These are phyloP conservation scores for Chironomus riparius DNA, from an alignment of 2,888 invertebrate genomes.

Conservation along the genomic window DNA sequence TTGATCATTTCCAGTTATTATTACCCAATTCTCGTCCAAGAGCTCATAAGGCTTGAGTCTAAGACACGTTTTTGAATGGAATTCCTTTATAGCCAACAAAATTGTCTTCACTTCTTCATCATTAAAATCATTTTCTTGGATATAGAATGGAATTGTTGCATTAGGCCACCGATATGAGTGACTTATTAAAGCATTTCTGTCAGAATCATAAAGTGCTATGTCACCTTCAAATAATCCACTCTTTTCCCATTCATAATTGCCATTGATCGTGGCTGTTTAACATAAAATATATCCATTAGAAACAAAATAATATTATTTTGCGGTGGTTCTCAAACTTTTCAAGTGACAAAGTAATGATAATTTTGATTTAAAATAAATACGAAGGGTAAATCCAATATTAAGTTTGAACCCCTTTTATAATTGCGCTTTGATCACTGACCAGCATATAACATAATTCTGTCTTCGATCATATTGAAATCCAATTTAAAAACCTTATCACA, in stretches of 20 bases:
- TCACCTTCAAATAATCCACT: slow-evolving; percentile 53
- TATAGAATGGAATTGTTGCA: slow-evolving; percentile 48
- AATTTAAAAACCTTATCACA: no score
- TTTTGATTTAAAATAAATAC: no score
- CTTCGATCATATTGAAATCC: no score
- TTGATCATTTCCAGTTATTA: slow-evolving; percentile 45
- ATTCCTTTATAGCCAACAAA: slow-evolving; percentile 49
- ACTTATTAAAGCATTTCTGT: slow-evolving; percentile 43
- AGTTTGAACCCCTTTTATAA: no score
- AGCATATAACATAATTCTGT: no score
- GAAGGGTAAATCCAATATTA: no score
- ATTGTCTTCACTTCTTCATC: slow-evolving; percentile 45
- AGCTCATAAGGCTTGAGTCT: slow-evolving; percentile 51
- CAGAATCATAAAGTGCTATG: slow-evolving; percentile 46
- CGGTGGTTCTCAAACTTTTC: no score
- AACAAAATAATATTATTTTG: no score
- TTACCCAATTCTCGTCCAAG: slow-evolving; percentile 50
- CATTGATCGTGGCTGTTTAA: not conserved
- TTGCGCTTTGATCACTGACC: no score
- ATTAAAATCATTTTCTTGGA: slow-evolving; percentile 45
- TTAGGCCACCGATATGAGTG: slow-evolving; percentile 45
- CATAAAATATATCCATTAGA: no score
- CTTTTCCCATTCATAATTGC: slow-evolving; percentile 44
- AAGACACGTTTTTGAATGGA: slow-evolving; percentile 53
- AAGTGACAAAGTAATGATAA: no score